Base-by-base conservation (phyloP, 2,797 vertebrate species). In the Muraenolepis orangiensis region DNA sequence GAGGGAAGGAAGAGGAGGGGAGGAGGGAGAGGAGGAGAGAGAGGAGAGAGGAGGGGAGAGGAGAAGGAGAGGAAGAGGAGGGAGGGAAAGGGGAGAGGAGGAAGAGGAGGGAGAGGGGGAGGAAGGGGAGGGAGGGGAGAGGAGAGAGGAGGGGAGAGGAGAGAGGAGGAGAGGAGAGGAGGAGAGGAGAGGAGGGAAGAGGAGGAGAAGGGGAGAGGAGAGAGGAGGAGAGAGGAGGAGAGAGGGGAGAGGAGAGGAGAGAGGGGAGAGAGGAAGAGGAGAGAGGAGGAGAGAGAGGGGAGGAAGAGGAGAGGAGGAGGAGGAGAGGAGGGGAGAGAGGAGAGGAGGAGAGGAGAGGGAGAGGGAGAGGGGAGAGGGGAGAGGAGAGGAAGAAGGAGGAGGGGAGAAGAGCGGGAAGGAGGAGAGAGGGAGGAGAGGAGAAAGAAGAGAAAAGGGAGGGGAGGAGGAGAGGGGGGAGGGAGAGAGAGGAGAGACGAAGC, bases 1-100 rank as follows among this genome's bases (percentile, higher is more conserved):
- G 11, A 4, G 3, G 10, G 0, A 12, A 6, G 3, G 14, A 0
- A 4, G 0, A 6, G 2, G 1, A 0, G 1, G 6, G n/a, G 14
- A 7, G 18, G 4, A 6, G 6, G 0, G 14, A 6, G 16, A 4
- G 8, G 34, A 1, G 30, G 30, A 3, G 6, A n/a, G n/a, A n/a
- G 0, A 20, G n/a, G 28, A 1, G 18, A 30, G 0, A 20, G n/a
- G n/a, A 8, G 4, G 26, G 3, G 13, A 13, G 28, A 29, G 7
- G 30, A 1, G 8, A 11, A 3, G 16, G 20, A 0, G 0, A 4
- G 10, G 0, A 13, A 7, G 4, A 6, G 6, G 70, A 5, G 8
- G 16, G 31, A n/a, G n/a, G n/a, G n/a, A n/a, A n/a, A n/a, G 28
- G 18, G 6, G 70, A 71, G 31, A 7, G 3, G 16, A 23, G 31